These are phyloP conservation scores for Sporophila hypoxantha DNA, from an alignment of 2,113 vertebrate genomes.

Conservation along the genomic window DNA sequence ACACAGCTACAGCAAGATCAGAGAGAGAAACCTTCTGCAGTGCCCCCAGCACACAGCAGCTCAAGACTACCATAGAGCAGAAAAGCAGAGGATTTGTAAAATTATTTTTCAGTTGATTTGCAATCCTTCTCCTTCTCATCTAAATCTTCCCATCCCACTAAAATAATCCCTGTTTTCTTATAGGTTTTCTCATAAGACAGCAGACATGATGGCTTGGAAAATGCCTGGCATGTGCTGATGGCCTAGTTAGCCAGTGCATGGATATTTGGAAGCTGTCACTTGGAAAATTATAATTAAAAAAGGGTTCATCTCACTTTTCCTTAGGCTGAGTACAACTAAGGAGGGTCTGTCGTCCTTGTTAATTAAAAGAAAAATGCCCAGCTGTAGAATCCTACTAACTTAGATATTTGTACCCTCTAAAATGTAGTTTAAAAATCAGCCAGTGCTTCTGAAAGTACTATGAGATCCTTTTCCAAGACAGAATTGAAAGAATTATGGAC, in stretches of 20 bases:
- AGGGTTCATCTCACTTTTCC: not conserved
- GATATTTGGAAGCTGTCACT: not conserved
- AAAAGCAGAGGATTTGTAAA: not conserved
- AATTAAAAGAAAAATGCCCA: not conserved
- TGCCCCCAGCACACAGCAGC: accelerated
- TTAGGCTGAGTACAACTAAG: not conserved
- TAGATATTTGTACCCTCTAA: not conserved
- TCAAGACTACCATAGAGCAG: not conserved
- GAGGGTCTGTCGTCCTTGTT: not conserved
- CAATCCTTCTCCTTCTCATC: not conserved
- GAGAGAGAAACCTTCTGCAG: not conserved
- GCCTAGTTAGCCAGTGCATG: not conserved
- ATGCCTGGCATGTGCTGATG: not conserved
- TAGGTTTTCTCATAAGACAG: not conserved
- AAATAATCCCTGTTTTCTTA: not conserved
- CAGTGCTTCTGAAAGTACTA: not conserved
- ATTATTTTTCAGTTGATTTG: not conserved
- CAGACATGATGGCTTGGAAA: not conserved
- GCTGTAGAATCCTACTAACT: not conserved
- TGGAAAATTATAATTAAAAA: not conserved
- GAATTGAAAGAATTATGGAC: not conserved
- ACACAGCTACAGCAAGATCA: no score
- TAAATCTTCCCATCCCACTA: not conserved
- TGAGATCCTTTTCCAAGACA: not conserved
- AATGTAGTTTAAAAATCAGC: not conserved